These are phyloP conservation scores for Lepilemur ruficaudatus DNA, from an alignment of 2,797 vertebrate species.

Conservation along the genomic window DNA sequence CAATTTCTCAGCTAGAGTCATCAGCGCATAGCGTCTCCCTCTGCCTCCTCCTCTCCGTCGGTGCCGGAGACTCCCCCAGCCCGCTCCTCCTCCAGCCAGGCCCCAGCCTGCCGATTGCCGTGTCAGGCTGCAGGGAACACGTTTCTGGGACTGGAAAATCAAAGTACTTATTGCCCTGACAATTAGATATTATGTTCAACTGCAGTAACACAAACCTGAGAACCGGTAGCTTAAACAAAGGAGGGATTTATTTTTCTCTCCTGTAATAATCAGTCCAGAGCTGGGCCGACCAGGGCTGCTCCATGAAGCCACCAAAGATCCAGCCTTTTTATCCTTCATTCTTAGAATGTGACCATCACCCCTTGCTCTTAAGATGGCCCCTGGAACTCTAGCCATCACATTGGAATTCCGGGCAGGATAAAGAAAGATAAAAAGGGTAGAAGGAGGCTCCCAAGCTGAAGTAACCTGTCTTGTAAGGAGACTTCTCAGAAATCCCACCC, in stretches of 20 bases:
- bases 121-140: conserved; percentile 50
- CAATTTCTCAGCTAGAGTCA: conserved; percentile 68
- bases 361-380: background rate
- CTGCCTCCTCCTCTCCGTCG: conserved; percentile 32
- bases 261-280: background rate
- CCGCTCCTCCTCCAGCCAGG: conserved; percentile 31
- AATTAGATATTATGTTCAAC: conserved; percentile 65
- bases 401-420: background rate
- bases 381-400: background rate
- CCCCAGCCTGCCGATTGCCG: background rate
- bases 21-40: background rate
- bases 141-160: conserved; percentile 52
- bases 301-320: background rate
- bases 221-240: conserved; percentile 36
- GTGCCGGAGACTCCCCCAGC: background rate
- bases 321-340: background rate
- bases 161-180: conserved; percentile 71
- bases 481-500: background rate
- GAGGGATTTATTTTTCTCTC: conserved; percentile 4
- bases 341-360: background rate
- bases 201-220: conserved; percentile 22
- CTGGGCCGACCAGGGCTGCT: background rate
- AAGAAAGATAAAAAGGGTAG: background rate
- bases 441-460: background rate
- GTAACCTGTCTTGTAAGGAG: background rate